These are phyloP conservation scores for Hippoglossus stenolepis DNA, from an alignment of 2,113 vertebrate species.

Conservation along the genomic window DNA sequence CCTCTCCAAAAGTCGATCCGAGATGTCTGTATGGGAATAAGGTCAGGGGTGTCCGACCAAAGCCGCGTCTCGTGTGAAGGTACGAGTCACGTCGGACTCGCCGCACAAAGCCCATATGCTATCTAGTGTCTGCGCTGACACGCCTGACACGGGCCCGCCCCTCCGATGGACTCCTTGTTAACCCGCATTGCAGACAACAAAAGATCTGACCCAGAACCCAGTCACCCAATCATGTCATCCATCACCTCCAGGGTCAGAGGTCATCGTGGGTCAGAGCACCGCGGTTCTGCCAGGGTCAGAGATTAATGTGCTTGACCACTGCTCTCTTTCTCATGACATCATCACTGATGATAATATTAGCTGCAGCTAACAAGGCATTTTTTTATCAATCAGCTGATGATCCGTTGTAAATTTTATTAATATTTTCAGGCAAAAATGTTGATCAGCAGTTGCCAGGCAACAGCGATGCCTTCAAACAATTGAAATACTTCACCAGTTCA, in stretches of 20 bases:
- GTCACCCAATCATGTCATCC: conserved; percentile 55
- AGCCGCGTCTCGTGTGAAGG: conserved; percentile 57
- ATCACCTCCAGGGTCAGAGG: conserved; percentile 51
- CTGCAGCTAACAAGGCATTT: too few relatives aligned
- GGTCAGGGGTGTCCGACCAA: conserved; percentile 53
- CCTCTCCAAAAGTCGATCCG: background rate
- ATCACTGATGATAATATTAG: background rate
- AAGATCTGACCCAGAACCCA: conserved; percentile 62
- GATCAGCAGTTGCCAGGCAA: too few relatives aligned
- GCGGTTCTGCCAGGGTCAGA: conserved; percentile 55
- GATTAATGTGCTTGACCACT: conserved; percentile 51
- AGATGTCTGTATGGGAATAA: conserved; percentile 47
- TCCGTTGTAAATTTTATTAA: too few relatives aligned
- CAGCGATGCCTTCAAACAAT: too few relatives aligned
- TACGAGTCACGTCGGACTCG: background rate
- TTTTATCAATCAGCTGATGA: too few relatives aligned
- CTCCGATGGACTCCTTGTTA: conserved; percentile 40
- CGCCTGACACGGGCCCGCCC: conserved; percentile 17
- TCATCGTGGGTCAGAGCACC: conserved; percentile 53
- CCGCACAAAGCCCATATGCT: conserved; percentile 34
- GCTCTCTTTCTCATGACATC: conserved; percentile 66
- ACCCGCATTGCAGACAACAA: conserved; percentile 64
- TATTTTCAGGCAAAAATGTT: too few relatives aligned
- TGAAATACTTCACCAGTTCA: too few relatives aligned
- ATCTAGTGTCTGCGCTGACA: conserved; percentile 12